A percentile compares a stretch with the other conserved stretches of the same genome.
phyloP scores from a whole-genome alignment of 2,797 vertebrate species.

The Fratercula arctica region DNA sequence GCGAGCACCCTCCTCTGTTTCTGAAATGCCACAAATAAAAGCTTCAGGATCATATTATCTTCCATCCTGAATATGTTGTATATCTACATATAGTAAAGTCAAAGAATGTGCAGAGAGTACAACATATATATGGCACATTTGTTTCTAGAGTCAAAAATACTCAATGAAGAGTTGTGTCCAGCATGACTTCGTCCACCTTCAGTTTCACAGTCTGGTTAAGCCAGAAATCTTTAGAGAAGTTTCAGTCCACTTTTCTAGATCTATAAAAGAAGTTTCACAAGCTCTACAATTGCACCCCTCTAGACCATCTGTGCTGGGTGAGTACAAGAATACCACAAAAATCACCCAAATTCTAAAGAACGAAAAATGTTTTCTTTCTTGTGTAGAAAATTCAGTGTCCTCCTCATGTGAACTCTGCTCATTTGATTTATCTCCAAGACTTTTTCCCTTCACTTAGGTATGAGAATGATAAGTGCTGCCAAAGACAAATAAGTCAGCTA shows the following conservation, averaged over 20 bases:
- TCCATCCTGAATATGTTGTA: not conserved
- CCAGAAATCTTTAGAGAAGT: not conserved
- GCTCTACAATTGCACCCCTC: not conserved
- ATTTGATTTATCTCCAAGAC: not conserved
- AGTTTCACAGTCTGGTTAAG: not conserved
- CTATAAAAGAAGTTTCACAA: not conserved
- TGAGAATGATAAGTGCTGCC: not conserved
- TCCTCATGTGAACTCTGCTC: not conserved
- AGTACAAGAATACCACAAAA: not conserved
- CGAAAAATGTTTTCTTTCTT: not conserved
- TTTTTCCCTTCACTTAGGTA: not conserved
- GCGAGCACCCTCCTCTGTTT: not conserved
- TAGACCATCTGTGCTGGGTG: not conserved
- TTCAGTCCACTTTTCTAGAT: not conserved
- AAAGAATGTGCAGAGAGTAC: not conserved
- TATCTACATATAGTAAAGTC: not conserved
- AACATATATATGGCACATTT: not conserved
- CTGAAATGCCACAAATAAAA: not conserved
- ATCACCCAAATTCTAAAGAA: not conserved
- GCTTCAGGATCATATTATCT: not conserved
- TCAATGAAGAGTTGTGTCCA: not conserved
- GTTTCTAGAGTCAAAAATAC: not conserved
- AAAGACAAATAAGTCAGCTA: accelerated
- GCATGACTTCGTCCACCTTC: not conserved
- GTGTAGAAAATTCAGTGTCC: not conserved